Evolutionary conservation across 2,113 vertebrate genomes (phyloP).

Genomic region (Tretioscincus oriximinensis): DNA sequence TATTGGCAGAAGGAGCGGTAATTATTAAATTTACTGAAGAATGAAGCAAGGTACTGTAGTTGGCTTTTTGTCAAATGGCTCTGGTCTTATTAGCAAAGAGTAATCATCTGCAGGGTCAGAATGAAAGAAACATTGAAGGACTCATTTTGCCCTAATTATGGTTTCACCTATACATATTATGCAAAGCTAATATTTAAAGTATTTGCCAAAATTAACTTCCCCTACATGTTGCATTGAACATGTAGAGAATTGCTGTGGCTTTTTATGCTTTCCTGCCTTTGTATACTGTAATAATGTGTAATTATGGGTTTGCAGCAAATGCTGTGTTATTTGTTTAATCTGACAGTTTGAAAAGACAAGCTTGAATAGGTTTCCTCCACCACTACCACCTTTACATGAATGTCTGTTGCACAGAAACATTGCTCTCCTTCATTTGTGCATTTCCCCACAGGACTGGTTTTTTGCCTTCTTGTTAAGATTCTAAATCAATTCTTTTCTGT

Average conservation of each 20-base stretch:
- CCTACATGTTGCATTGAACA: constrained; percentile 74
- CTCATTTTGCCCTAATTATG: constrained; percentile 81
- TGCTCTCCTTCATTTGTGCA: constrained; percentile 68
- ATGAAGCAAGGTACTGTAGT: constrained; percentile 77
- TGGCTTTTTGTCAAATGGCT: constrained; percentile 79
- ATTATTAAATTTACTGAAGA: constrained; percentile 82
- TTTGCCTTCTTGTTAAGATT: constrained; percentile 68
- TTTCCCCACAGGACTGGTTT: constrained; percentile 63
- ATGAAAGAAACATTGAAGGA: constrained; percentile 74
- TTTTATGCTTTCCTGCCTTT: constrained; percentile 78
- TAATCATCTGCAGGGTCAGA: constrained; percentile 76
- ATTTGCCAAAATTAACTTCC: constrained; percentile 84
- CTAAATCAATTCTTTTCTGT: constrained; percentile 57
- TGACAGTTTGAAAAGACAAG: constrained; percentile 79
- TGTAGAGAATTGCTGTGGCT: constrained; percentile 73
- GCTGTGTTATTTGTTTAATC: constrained; percentile 78
- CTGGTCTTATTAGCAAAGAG: constrained; percentile 78
- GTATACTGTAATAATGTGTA: constrained; percentile 80
- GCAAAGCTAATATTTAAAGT: constrained; percentile 82
- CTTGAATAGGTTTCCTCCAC: constrained; percentile 71
- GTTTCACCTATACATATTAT: constrained; percentile 80
- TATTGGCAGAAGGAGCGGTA: constrained; percentile 78
- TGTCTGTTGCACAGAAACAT: constrained; percentile 67
- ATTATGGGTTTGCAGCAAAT: constrained; percentile 80
- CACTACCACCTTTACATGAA: constrained; percentile 65